A percentile compares a stretch with the other conserved stretches of the same genome.
Evolutionary conservation across 2,797 vertebrate species (phyloP).

Genomic region (Sphenodon punctatus): DNA sequence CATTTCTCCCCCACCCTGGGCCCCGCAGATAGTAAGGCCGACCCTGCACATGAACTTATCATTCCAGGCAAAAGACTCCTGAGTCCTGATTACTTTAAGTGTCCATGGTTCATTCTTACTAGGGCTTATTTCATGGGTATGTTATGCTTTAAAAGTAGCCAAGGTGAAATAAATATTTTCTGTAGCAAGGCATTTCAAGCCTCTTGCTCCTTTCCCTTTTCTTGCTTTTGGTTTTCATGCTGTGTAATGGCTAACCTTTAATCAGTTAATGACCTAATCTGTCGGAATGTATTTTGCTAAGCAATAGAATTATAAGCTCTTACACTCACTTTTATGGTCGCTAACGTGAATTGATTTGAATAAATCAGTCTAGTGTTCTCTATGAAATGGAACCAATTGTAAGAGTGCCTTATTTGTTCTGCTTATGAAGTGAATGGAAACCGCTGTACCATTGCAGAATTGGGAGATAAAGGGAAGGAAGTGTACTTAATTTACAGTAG

Average conservation of each 20-base stretch:
- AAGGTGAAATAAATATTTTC: conserved; percentile 15
- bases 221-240: not conserved
- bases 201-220: not conserved
- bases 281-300: not conserved
- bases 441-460: not conserved
- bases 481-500: accelerated
- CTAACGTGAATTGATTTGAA: conserved; percentile 45
- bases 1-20: no score
- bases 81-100: not conserved
- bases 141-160: not conserved
- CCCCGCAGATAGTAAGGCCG: no score
- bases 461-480: not conserved
- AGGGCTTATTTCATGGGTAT: conserved; percentile 17
- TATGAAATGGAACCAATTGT: not conserved
- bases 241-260: not conserved
- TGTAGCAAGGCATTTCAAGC: not conserved
- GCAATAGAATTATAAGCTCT: not conserved
- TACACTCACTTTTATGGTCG: not conserved
- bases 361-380: conserved; percentile 8
- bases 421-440: not conserved
- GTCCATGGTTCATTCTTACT: conserved; percentile 23
- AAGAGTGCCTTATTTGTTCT: not conserved
- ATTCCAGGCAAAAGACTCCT: conserved; percentile 10
- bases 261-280: not conserved
- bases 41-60: no score